A percentile compares a stretch with the other conserved stretches of the same genome.
Evolutionary conservation across 2,797 vertebrate genomes (phyloP).

Genomic region (Rhincodon typus): DNA sequence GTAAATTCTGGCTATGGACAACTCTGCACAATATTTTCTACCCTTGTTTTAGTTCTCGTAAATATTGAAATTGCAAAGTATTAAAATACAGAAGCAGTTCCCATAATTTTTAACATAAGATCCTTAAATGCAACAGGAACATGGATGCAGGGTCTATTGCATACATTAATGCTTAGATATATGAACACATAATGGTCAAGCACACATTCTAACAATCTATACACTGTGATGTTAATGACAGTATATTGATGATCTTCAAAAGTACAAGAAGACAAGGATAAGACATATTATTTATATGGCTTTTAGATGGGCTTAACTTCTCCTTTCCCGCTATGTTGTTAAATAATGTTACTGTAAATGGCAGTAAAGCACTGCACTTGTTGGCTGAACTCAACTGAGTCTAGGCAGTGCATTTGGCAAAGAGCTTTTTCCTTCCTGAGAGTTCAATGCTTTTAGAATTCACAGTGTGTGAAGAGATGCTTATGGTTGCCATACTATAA

Average conservation of each 20-base stretch:
- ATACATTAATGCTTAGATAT: not conserved
- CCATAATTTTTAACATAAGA: not conserved
- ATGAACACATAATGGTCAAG: not conserved
- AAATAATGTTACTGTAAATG: not conserved
- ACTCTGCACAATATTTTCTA: not conserved
- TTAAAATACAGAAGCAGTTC: not conserved
- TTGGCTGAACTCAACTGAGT: not conserved
- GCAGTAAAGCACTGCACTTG: not conserved
- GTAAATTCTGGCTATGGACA: not conserved
- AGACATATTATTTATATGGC: not conserved
- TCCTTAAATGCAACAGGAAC: not conserved
- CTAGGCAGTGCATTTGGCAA: not conserved
- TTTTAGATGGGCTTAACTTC: not conserved
- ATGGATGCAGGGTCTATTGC: not conserved
- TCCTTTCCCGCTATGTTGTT: not conserved
- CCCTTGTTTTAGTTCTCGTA: not conserved
- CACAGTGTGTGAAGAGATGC: not conserved
- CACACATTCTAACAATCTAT: not conserved
- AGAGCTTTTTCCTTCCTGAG: not conserved
- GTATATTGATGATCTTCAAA: not conserved
- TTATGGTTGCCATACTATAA: not conserved
- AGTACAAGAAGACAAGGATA: not conserved
- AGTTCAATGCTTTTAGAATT: not conserved
- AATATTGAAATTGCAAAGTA: not conserved
- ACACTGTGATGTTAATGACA: not conserved